Evolutionary conservation across 2,113 vertebrate species (phyloP), one percentile per base, ranked within the genome.

Genomic region (Platysteira castanea): DNA sequence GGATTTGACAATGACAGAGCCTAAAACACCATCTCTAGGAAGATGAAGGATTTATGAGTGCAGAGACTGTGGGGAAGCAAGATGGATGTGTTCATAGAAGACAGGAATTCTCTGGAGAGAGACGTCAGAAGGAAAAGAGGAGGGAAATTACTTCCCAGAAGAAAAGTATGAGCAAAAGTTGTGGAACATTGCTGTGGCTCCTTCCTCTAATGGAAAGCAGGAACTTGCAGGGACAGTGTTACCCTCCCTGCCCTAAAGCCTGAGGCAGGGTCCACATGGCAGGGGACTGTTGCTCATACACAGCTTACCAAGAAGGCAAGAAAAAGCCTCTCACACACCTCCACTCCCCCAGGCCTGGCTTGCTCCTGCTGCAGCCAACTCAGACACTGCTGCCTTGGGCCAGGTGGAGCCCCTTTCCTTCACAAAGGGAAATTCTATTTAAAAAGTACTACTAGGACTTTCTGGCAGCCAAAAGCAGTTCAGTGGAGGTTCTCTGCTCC

Each of bases 31-130:
- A 1, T 86, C 69, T 90, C 44, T 8, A 70, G 28, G 76, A 92
- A 93, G 65, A 94, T 92, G 76, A 94, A 94, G 86, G 86, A 94
- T 95, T 96, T 92, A 97, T 94, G 92, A 96, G 65, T 11, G n/a
- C 60, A 27, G 79, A 90, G 85, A 59, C 87, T 49, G 26, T 24
- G 23, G 50, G 39, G 80, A 90, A 92, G 69, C 44, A 93, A 88
- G 85, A 96, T 49, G 65, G 88, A 76, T 81, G 74, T 52, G 61
- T 56, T 89, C 69, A 64, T 0, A 75, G 90, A 93, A 90, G 92
- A 90, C 80, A 92, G 85, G 37, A 78, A 69, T 83, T 93, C 96
- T 68, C 93, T 49, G 47, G 88, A 90, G 93, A 78, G 54, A 84
- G 22, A 46, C 1, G 2, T 64, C 65, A 69, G 64, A 49, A 69